Base-by-base conservation (phyloP, 1,140 invertebrate species). In the Drosophila murphyi region DNA sequence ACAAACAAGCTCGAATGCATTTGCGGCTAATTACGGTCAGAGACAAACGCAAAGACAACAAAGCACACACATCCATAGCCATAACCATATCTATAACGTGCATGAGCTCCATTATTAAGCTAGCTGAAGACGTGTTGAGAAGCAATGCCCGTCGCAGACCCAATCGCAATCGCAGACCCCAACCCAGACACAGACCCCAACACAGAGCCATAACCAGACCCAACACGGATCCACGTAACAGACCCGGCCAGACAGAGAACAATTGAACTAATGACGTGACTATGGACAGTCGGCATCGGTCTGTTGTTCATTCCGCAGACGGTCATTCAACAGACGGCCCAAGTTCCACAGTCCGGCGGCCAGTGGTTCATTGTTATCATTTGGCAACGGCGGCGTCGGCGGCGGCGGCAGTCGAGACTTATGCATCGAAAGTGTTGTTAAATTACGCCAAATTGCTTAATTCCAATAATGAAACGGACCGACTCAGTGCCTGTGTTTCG, bases 361-460 rank as follows among this genome's bases (percentile, higher is more conserved):
- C 34, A 12, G 31, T 56, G 61, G 34, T 65, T 70, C 80, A 85
- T 89, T 89, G 85, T 88, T 80, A 89, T 88, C 83, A 89, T 62
- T n/a, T 52, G 50, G 50, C 50, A 43, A 43, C 34, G 5, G 29
- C 20, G 45, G 45, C 43, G 20, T 34, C 34, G 12, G 32, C 3
- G 7, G 32, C 20, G 31, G 39, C 3, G 7, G 32, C 20, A 12
- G 39, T 31, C 74, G 61, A 76, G 83, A 89, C 87, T 89, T 89
- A 89, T 89, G 86, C 86, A 86, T 79, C 72, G 81, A 89, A 86
- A 90, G 86, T 89, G 86, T 89, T 89, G 86, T 89, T 90, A 89
- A 89, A 89, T 89, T 90, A 89, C 86, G 81, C 78, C 82, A 86
- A 89, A 89, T 90, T 90, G 82, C 86, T 89, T 89, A 89, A 89